phyloP scores from a whole-genome alignment of 2,888 invertebrate genomes.

The Lasioglossum figueresi region DNA sequence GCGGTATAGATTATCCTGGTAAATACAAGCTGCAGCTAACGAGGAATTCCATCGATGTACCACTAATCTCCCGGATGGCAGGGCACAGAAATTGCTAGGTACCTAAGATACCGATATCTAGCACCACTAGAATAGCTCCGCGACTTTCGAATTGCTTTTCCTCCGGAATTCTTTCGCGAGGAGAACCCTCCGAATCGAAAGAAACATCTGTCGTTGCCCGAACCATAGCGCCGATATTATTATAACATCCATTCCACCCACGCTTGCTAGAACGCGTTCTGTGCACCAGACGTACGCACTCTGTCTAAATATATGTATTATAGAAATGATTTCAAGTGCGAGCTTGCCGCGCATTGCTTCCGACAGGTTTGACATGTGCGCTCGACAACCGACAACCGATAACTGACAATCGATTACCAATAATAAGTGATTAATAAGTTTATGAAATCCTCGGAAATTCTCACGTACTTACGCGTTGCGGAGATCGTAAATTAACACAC shows the following conservation, averaged over 20 bases:
- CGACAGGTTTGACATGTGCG: neutral
- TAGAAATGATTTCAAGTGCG: slow-evolving; percentile 2
- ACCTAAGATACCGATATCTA: slow-evolving; percentile 52
- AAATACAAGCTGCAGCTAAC: slow-evolving; percentile 29
- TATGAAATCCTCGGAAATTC: neutral
- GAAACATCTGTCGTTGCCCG: slow-evolving; percentile 18
- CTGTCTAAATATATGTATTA: neutral
- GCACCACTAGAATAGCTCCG: slow-evolving; percentile 32
- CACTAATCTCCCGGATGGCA: slow-evolving; percentile 33
- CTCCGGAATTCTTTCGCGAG: slow-evolving; percentile 49
- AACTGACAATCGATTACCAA: slow-evolving; percentile 5
- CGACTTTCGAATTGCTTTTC: slow-evolving; percentile 63
- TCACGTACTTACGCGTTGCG: slow-evolving; percentile 13
- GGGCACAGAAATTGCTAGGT: slow-evolving; percentile 50
- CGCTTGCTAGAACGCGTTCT: neutral
- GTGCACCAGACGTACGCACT: neutral
- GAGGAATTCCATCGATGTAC: slow-evolving; percentile 20
- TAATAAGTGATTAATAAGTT: neutral
- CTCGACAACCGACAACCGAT: slow-evolving; percentile 6
- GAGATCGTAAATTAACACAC: neutral
- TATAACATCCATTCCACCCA: neutral
- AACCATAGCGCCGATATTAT: neutral
- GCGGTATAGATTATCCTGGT: slow-evolving; percentile 12
- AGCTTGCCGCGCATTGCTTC: neutral
- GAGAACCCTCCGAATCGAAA: neutral